Base-by-base conservation (phyloP, 2,113 vertebrate genomes). In the Asarcornis scutulata region DNA sequence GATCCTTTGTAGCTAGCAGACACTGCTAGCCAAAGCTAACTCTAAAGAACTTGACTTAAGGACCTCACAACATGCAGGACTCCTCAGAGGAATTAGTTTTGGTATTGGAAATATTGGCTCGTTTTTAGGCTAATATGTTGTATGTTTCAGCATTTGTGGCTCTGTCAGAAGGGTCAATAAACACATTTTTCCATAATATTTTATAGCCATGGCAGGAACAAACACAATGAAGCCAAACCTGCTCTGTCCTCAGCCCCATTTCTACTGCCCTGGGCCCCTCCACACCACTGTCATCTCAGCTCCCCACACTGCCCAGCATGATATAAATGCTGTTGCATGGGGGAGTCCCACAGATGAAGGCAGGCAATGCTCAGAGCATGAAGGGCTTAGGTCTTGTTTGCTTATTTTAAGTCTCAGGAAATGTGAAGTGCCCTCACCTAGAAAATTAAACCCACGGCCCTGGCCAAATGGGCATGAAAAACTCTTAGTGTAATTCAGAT, bases 351-450 rank as follows among this genome's bases (percentile, higher is more conserved):
- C 25, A 72, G 15, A 13, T 3, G 4, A 46, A 71, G 34, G 20
- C 6, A 34, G 34, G 3, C 0, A 0, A 17, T 83, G 15, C 27
- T 63, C 21, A 22, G 58, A 69, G 16, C 0, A 0, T 67, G 56
- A 44, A 59, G 31, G 22, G 2, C 56, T 85, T 52, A 31, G 52
- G 11, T 11, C 17, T 59, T 71, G 72, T 73, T 78, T 34, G 60
- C 1, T 1, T 7, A 5, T 71, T 14, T 2, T 32, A 53, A 62
- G 4, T 26, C 10, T 53, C 4, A 4, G 15, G 11, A n/a, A 52
- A 32, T 27, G n/a, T 40, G 46, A 69, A 83, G 29, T 29, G 52
- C 1, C 4, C 12, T 27, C 7, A 29, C 5, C 18, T 14, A 60
- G 10, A 64, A 52, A 64, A 52, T 8, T 36, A 83, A 86, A 83